Base-by-base conservation (phyloP, 2,888 invertebrate species). In the Xanthia icteritia region DNA sequence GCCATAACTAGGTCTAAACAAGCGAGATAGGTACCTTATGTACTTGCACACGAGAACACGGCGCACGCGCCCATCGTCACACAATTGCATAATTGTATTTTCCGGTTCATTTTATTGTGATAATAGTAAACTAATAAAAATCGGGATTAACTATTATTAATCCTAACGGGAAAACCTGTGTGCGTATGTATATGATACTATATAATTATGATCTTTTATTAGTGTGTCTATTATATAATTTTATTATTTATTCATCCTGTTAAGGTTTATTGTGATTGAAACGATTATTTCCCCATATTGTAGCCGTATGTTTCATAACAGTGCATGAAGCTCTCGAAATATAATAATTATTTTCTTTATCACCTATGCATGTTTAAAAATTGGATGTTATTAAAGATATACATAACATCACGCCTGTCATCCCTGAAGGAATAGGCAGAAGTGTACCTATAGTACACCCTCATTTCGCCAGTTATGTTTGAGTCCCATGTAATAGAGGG, bases 141-240 rank as follows among this genome's bases (percentile, higher is more conserved):
- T 71, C 71, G 51, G 72, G 36, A 66, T 67, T 66, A 65, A 58
- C 51, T 69, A 85, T 87, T 85, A 61, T 76, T 72, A 65, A 36
- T 71, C 73, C 4, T 39, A 60, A 67, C 66, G 81, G 88, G 88
- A 83, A 88, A 86, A 86, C 68, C 65, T 42, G 27, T 60, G 42
- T 66, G 58, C 48, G 64, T 31, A 36, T 45, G 1, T 69, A 31
- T 65, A 73, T 76, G 27, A 70, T 84, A 61, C 68, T 60, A 64
- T 54, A 64, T 64, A 61, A 65, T 48, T 73, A 23, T 69, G 51
- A 73, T 76, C 65, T 79, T 74, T 71, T 73, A 71, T 72, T 75
- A 45, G 20, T 42, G 27, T 58, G 42, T 39, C 13, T 65, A 36
- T 56, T 45, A n/a, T 42, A 76, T 65, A 1, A 48, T 58, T 54